Percentiles rank a stretch among this genome's conserved stretches.
These are phyloP conservation scores for Xerus rutilus DNA, from an alignment of 2,797 vertebrate species.

Conservation along the genomic window DNA sequence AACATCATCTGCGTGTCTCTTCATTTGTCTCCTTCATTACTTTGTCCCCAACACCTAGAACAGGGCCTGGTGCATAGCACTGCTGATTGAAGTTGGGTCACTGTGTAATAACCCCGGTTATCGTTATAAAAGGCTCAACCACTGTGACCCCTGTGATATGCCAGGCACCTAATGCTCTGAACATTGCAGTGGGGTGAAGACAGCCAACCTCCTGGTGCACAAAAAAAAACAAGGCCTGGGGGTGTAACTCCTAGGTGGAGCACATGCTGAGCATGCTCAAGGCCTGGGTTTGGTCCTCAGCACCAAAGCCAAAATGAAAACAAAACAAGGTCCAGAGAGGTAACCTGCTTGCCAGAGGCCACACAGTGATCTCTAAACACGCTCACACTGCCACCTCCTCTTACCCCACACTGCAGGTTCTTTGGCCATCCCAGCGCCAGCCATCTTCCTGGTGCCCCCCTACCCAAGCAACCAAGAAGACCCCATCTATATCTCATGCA, in stretches of 20 bases:
- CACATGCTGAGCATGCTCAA: too few species aligned
- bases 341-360: neutral
- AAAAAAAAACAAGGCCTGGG: neutral
- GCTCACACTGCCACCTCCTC: too few species aligned
- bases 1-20: neutral
- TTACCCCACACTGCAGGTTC: slow-evolving; percentile 64
- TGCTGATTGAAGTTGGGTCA: too few species aligned
- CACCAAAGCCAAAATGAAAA: neutral
- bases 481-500: slow-evolving; percentile 71
- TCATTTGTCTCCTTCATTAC: neutral
- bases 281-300: too few species aligned
- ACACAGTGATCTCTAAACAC: neutral
- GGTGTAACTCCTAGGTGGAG: too few species aligned
- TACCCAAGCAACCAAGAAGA: slow-evolving; percentile 62
- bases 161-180: neutral
- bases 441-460: slow-evolving; percentile 67
- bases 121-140: neutral
- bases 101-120: neutral
- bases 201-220: too few species aligned
- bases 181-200: too few species aligned
- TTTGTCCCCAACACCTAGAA: too few species aligned
- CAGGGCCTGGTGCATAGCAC: too few species aligned
- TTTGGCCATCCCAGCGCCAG: slow-evolving; percentile 69
- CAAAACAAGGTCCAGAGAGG: neutral
- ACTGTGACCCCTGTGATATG: too few species aligned